Evolutionary conservation across 2,113 vertebrate genomes (phyloP).

Genomic region (Menura novaehollandiae): DNA sequence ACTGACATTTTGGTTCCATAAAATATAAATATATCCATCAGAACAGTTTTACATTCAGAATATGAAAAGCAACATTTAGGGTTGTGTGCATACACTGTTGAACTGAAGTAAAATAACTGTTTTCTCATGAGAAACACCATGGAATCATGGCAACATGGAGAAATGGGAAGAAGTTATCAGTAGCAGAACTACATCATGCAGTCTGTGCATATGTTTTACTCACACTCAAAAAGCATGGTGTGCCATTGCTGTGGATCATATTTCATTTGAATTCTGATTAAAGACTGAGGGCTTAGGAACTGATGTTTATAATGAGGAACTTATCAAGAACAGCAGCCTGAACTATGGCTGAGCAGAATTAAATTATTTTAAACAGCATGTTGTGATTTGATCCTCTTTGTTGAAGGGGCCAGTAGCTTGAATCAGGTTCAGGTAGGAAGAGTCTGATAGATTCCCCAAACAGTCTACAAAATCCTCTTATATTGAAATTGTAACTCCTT

Average conservation of each 20-base stretch:
- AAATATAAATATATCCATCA: slow-evolving; percentile 43
- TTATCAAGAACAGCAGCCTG: not conserved
- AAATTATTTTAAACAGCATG: not conserved
- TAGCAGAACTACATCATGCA: not conserved
- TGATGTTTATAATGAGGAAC: not conserved
- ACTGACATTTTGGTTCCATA: slow-evolving; percentile 62
- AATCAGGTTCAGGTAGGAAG: not conserved
- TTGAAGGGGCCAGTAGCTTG: not conserved
- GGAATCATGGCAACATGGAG: not conserved
- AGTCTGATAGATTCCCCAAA: not conserved
- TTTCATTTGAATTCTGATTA: not conserved
- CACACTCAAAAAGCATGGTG: not conserved
- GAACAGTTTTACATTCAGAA: slow-evolving; percentile 46
- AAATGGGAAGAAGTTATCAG: not conserved
- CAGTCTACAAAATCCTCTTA: not conserved
- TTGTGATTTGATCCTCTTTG: not conserved
- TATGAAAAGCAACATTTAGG: slow-evolving; percentile 20
- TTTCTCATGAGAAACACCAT: not conserved
- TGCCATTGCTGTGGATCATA: not conserved
- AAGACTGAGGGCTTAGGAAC: not conserved
- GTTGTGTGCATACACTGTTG: not conserved
- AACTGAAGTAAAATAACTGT: not conserved
- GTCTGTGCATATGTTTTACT: not conserved
- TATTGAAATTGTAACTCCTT: not conserved
- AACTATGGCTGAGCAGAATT: not conserved